Evolutionary conservation across 2,113 vertebrate species (phyloP), one percentile per base, ranked within the genome.

Genomic region (Vidua chalybeata): DNA sequence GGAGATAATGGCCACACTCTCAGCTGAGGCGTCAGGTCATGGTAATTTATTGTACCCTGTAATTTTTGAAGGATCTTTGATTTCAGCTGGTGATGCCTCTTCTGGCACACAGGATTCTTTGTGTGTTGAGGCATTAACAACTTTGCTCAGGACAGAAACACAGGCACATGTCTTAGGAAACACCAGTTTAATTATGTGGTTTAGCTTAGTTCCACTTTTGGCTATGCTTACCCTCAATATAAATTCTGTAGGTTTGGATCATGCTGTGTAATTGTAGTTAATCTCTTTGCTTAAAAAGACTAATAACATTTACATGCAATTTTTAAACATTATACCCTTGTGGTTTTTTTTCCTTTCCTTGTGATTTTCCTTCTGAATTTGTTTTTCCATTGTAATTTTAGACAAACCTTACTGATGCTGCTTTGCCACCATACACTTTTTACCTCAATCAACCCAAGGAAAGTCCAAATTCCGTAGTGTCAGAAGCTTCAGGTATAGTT

Each of bases 401-500:
- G 99, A 83, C 94, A 96, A 96, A 95, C 74, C 66, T 91, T 72
- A 51, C 93, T 84, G 95, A 97, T 80, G 95, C 97, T 80, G 95
- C 91, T 71, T 89, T 95, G 69, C 97, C 97, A 48, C 95, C 96
- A 52, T 97, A 94, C 64, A 71, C 97, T 45, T 98, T 98, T 97
- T 97, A 98, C 97, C 98, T 99, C 97, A 98, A 80, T 48, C 97
- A 97, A 93, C 98, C 98, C 48, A 98, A 98, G 14, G 98, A 98
- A 96, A 99, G 98, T 80, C 96, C 97, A 0, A 96, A 86, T 90
- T 98, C 98, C 16, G 49, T 98, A 84, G 88, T 97, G 84, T 99
- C 99, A 67, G 98, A 98, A 94, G 98, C 97, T 83, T 99, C 99
- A 98, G 99, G 99, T 99, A 98, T 4, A 68, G 75, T 86, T 71